Percentiles rank a stretch among this genome's conserved stretches.
Conservation (phyloP, 2,113 vertebrate species). For the Emydura subglobosa region DNA sequence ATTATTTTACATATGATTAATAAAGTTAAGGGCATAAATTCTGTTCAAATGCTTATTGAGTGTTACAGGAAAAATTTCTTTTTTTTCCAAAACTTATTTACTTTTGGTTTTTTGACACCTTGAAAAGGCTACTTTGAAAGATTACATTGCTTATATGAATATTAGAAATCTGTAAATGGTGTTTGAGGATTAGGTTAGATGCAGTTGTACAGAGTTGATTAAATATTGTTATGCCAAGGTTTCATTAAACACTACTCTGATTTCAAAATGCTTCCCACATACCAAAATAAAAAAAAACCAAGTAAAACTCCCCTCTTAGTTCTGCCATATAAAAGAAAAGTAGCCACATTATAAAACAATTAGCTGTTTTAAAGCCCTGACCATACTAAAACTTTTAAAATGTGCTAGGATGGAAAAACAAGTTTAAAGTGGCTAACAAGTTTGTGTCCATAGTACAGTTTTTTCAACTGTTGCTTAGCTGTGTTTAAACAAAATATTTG, state of each 20-base stretch:
- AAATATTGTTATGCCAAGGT: neutral
- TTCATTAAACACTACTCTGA: neutral
- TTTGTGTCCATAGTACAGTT: neutral
- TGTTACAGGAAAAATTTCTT: neutral
- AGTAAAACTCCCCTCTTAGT: neutral
- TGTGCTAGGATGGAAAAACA: neutral
- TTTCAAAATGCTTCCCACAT: neutral
- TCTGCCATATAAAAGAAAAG: neutral
- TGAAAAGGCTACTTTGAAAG: neutral
- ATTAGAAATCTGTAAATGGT: neutral
- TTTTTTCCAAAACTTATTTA: neutral
- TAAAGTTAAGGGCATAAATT: neutral
- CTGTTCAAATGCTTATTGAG: neutral
- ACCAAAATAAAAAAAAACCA: neutral
- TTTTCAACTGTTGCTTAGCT: neutral
- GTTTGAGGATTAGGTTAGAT: neutral
- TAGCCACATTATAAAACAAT: neutral
- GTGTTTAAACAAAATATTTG: neutral
- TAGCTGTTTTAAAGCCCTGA: neutral
- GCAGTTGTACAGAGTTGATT: neutral
- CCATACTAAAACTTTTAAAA: neutral
- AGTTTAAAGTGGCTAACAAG: neutral
- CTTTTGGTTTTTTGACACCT: accelerated
- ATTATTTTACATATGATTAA: slow-evolving; percentile 31
- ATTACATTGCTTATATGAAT: neutral